Percentiles rank a stretch among this genome's conserved stretches.
phyloP scores from a whole-genome alignment of 2,888 invertebrate species.

The Alloplasta piceator region DNA sequence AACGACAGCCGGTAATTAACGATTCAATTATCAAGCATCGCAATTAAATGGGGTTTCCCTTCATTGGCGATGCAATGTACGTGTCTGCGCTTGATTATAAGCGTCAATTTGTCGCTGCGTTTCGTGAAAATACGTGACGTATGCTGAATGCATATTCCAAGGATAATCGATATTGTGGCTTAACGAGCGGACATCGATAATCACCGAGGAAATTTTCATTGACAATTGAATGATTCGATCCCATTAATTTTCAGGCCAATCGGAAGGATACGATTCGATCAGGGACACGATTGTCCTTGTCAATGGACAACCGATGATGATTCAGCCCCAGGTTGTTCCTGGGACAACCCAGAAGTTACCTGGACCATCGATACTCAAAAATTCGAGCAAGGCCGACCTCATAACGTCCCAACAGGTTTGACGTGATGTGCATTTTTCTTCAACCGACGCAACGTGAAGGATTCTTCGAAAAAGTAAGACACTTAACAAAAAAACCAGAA shows the following conservation, averaged over 20 bases:
- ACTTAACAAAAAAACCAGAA: slow-evolving; percentile 11
- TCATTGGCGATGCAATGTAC: slow-evolving; percentile 7
- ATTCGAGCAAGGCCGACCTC: slow-evolving; percentile 81
- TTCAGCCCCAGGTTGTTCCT: slow-evolving; percentile 71
- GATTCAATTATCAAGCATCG: slow-evolving; percentile 13
- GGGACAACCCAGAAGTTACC: slow-evolving; percentile 78
- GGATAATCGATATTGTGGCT: slow-evolving; percentile 34
- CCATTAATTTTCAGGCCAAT: slow-evolving; percentile 67
- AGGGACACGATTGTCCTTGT: slow-evolving; percentile 84
- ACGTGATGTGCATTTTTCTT: slow-evolving; percentile 72
- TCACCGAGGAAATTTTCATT: neutral
- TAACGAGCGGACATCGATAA: neutral
- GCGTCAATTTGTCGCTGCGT: slow-evolving; percentile 26
- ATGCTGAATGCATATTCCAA: neutral
- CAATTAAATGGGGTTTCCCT: neutral
- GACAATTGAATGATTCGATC: no score
- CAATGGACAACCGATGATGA: slow-evolving; percentile 83
- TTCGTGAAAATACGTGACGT: neutral
- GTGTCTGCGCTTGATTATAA: slow-evolving; percentile 10
- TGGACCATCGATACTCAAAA: slow-evolving; percentile 81
- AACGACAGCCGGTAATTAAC: slow-evolving; percentile 74
- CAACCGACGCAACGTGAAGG: slow-evolving; percentile 52
- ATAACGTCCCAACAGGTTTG: slow-evolving; percentile 81
- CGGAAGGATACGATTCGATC: slow-evolving; percentile 83
- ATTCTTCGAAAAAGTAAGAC: slow-evolving; percentile 7